These are phyloP conservation scores for Porites evermanni DNA, from an alignment of 92 coral and sea anemone species.

Conservation along the genomic window DNA sequence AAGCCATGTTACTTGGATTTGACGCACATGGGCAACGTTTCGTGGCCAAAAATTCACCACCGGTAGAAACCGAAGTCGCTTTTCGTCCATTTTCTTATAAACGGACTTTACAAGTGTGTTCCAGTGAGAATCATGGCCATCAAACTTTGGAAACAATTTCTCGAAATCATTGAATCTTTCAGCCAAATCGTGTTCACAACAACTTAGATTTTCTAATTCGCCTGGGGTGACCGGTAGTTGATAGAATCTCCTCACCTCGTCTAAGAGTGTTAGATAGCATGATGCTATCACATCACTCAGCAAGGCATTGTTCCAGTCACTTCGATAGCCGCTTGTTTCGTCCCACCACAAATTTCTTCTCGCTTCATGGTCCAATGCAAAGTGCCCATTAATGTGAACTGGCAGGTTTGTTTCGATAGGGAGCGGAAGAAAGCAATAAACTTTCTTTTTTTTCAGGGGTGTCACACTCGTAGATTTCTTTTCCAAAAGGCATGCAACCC, in stretches of 20 bases:
- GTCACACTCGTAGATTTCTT: not conserved
- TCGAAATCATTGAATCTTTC: slow-evolving; percentile 37
- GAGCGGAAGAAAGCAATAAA: slow-evolving; percentile 73
- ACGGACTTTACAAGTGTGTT: slow-evolving; percentile 55
- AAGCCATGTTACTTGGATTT: slow-evolving; percentile 33
- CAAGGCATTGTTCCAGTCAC: slow-evolving; percentile 70
- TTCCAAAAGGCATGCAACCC: slow-evolving; percentile 73
- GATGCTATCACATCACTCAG: slow-evolving; percentile 60
- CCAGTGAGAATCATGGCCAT: slow-evolving; percentile 49
- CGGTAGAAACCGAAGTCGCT: slow-evolving; percentile 53
- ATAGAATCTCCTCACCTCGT: slow-evolving; percentile 36
- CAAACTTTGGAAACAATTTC: slow-evolving; percentile 49
- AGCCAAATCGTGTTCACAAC: slow-evolving; percentile 3
- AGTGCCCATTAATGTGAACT: slow-evolving; percentile 86
- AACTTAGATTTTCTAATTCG: not conserved
- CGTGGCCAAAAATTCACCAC: slow-evolving; percentile 20
- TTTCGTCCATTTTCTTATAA: slow-evolving; percentile 48
- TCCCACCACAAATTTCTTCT: slow-evolving; percentile 71
- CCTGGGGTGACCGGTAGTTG: not conserved
- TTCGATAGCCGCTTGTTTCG: slow-evolving; percentile 33
- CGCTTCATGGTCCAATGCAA: slow-evolving; percentile 71
- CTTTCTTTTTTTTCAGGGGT: slow-evolving; percentile 13
- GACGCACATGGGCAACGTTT: too few relatives aligned
- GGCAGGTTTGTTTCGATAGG: slow-evolving; percentile 76
- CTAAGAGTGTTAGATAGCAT: slow-evolving; percentile 62